Evolutionary conservation across 2,888 invertebrate species (phyloP), one percentile per base, ranked within the genome.

Genomic region (Drosophila anomalata): DNA sequence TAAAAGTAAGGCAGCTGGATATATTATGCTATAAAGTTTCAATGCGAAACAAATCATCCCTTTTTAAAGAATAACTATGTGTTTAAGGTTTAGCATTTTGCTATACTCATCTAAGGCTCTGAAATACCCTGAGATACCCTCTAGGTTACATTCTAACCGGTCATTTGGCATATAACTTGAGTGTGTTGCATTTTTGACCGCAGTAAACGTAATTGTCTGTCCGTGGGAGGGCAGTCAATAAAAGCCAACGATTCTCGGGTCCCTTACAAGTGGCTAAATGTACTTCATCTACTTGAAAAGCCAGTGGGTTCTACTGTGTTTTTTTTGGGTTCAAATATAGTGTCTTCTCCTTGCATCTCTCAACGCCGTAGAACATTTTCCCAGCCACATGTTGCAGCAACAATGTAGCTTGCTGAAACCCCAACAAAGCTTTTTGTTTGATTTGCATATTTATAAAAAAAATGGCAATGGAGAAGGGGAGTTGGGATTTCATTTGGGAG

Each of bases 121-220:
- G 7, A 55, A 36, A 42, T 20, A 54, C 54, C 54, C 51, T 0
- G 1, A 5, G 22, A 0, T n/a, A 8, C 8, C 29, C 17, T 39
- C 2, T 8, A 29, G 14, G 31, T 31, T 42, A 24, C 12, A 41
- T 26, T 39, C 29, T 36, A 42, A 29, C 46, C 12, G 39, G 20
- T 50, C 59, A 70, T 60, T 75, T 60, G 47, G 50, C 57, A 33
- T 61, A 65, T 61, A 65, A 75, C 65, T 60, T 52, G 54, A 53
- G 59, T 58, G 22, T 52, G 87, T 71, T 79, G 83, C 83, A 82
- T 76, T 76, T 73, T 74, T 84, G 83, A 84, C 88, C 83, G 86
- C 83, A 84, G 88, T 87, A 75, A 87, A 84, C 80, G 88, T 86
- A 79, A 84, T 84, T 84, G 88, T 82, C 81, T 85, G 85, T 73